Evolutionary conservation across 2,888 invertebrate species (phyloP).

Genomic region (Halictus ligatus): DNA sequence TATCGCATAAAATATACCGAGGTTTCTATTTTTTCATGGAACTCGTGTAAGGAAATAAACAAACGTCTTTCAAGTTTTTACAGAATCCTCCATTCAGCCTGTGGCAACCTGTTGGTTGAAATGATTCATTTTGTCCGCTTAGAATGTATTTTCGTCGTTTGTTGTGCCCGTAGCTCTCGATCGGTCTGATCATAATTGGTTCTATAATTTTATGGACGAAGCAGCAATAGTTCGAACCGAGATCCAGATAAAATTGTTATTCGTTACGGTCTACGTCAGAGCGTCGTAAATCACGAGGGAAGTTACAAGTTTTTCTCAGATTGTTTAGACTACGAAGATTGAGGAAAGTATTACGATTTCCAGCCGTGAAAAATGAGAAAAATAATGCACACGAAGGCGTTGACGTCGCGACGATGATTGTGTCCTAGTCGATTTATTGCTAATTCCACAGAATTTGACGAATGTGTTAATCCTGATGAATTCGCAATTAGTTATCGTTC

Average conservation of each 20-base stretch:
- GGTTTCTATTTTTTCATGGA: too few species aligned
- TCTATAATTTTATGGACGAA: neutral
- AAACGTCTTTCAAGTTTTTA: neutral
- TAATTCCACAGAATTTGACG: neutral
- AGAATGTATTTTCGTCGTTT: neutral
- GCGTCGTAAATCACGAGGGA: neutral
- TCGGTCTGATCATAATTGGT: neutral
- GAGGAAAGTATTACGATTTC: neutral
- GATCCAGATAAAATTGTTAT: conserved; percentile 11
- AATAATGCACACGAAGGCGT: neutral
- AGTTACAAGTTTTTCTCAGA: neutral
- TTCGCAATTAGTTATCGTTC: neutral
- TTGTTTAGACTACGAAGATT: neutral
- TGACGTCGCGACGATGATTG: neutral
- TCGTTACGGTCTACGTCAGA: neutral
- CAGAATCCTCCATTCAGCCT: neutral
- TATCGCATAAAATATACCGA: too few species aligned
- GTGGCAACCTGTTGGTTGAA: neutral
- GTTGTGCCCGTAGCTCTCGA: neutral
- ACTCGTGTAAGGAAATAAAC: too few species aligned
- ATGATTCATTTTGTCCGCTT: neutral
- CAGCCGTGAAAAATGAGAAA: neutral
- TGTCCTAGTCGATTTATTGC: conserved; percentile 3
- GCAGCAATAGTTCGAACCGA: neutral
- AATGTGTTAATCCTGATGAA: neutral